Conservation (phyloP, 2,888 invertebrate genomes). For the Acleris holmiana region DNA sequence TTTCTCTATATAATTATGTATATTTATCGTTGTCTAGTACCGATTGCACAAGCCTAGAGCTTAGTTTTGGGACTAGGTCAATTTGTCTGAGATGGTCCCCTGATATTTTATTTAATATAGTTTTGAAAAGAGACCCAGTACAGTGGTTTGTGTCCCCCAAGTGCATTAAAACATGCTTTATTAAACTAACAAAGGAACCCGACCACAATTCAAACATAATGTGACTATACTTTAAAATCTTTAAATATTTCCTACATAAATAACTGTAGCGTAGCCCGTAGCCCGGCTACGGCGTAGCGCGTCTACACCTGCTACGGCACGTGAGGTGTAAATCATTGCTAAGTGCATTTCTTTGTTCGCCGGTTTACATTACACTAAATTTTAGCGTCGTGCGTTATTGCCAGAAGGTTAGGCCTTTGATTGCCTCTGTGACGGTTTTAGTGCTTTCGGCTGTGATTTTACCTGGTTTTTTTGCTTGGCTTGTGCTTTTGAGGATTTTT, state of each 20-base stretch:
- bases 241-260: conserved; percentile 16
- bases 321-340: conserved; percentile 28
- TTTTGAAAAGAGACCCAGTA: too few relatives aligned
- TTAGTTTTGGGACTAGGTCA: too few relatives aligned
- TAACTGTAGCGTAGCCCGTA: conserved; percentile 21
- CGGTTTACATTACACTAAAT: conserved; percentile 21
- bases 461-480: background rate
- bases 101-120: too few relatives aligned
- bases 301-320: conserved; percentile 33
- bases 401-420: conserved; percentile 2
- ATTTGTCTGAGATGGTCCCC: too few relatives aligned
- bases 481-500: too few relatives aligned
- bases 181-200: too few relatives aligned
- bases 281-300: conserved; percentile 27
- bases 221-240: background rate
- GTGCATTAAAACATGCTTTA: too few relatives aligned
- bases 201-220: too few relatives aligned
- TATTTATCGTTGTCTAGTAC: too few relatives aligned
- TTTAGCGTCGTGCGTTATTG: conserved; percentile 12
- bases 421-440: conserved; percentile 7
- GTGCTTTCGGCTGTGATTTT: background rate
- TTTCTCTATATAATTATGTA: too few relatives aligned
- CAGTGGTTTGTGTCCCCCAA: too few relatives aligned
- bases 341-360: conserved; percentile 34
- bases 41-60: too few relatives aligned